phyloP scores from a whole-genome alignment of 2,797 vertebrate species.

The Apodemus agrarius region DNA sequence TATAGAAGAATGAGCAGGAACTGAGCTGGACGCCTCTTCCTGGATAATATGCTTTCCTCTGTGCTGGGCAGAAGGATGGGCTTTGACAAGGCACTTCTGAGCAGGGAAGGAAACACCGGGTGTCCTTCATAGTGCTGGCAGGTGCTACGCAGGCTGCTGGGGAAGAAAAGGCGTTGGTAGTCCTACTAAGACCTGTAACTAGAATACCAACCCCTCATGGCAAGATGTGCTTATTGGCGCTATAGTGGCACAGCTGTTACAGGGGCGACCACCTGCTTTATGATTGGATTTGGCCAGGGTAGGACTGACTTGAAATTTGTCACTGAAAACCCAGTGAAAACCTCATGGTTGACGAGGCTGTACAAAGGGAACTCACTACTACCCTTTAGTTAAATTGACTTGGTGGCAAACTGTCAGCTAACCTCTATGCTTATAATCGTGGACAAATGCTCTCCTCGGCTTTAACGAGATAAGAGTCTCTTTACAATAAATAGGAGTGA shows the following conservation, averaged over 20 bases:
- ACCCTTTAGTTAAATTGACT: background rate
- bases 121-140: background rate
- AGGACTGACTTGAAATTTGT: background rate
- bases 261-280: background rate
- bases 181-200: background rate
- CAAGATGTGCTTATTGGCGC: background rate
- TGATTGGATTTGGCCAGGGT: background rate
- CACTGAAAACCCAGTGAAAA: background rate
- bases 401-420: background rate
- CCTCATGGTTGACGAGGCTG: background rate
- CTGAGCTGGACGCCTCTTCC: background rate
- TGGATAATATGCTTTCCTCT: background rate
- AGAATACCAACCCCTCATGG: too few relatives aligned
- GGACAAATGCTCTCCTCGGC: background rate
- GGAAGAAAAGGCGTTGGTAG: background rate
- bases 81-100: background rate
- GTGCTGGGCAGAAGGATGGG: background rate
- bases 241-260: background rate
- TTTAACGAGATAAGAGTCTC: background rate
- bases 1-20: background rate
- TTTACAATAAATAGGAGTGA: background rate
- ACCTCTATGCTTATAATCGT: background rate
- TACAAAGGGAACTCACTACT: background rate
- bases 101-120: background rate
- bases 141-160: background rate